Percentiles rank a stretch among this genome's conserved stretches.
Evolutionary conservation across 2,888 invertebrate species (phyloP).

Genomic region (Blastobasis lacticolella): DNA sequence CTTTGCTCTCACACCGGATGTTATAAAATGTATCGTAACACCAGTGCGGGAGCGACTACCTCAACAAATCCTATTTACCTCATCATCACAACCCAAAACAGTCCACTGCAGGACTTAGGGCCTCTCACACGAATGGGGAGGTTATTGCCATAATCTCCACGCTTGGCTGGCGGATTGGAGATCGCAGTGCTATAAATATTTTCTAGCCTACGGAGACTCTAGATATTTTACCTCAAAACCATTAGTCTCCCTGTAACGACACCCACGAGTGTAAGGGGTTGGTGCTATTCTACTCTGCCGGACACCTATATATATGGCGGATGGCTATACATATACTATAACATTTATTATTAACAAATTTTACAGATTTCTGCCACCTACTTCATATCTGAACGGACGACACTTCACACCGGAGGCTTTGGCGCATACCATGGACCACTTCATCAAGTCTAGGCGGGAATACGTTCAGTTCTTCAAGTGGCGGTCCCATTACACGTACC

Average conservation of each 20-base stretch:
- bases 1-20: background rate
- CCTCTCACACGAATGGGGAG: too few species aligned
- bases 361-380: conserved; percentile 57
- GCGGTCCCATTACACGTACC: conserved; percentile 37
- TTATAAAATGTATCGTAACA: background rate
- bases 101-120: too few species aligned
- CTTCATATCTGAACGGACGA: conserved; percentile 46
- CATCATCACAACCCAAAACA: too few species aligned
- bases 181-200: too few species aligned
- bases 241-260: too few species aligned
- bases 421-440: conserved; percentile 32
- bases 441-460: conserved; percentile 29
- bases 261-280: too few species aligned
- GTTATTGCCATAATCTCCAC: too few species aligned
- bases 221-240: too few species aligned
- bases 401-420: conserved; percentile 22
- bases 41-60: background rate
- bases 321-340: background rate
- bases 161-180: too few species aligned
- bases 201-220: too few species aligned
- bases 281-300: too few species aligned
- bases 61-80: background rate
- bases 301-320: background rate
- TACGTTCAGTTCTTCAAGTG: conserved; percentile 45
- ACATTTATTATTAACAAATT: background rate